Evolutionary conservation across 2,113 vertebrate genomes (phyloP).

Genomic region (Panthera uncia): DNA sequence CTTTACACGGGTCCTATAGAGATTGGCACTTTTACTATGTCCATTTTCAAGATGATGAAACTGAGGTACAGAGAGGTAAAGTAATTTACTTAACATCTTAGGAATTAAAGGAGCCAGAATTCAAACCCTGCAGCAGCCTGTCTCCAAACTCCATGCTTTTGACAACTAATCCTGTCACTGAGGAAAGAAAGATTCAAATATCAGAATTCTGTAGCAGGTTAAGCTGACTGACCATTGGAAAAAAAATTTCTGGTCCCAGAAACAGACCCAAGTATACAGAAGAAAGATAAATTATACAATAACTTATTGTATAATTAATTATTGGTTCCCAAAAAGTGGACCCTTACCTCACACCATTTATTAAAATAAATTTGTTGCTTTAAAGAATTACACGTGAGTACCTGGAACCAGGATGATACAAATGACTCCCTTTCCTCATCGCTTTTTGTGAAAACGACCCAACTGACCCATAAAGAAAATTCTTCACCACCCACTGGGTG

Average conservation of each 20-base stretch:
- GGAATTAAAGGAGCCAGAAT: constrained; percentile 19
- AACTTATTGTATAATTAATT: neutral
- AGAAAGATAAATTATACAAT: neutral
- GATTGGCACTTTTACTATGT: neutral
- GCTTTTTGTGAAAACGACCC: neutral
- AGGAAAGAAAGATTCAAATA: neutral
- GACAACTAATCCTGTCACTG: neutral
- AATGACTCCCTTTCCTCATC: neutral
- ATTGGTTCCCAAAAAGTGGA: neutral
- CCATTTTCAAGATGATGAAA: constrained; percentile 6
- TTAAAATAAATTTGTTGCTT: constrained; percentile 20
- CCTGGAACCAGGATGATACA: neutral
- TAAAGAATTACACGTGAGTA: neutral
- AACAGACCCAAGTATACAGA: neutral
- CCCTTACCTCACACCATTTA: neutral
- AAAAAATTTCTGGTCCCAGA: neutral
- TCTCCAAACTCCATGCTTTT: neutral
- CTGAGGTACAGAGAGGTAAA: neutral
- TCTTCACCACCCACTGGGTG: neutral
- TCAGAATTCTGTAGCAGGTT: neutral
- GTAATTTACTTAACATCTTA: neutral
- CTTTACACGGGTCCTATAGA: neutral
- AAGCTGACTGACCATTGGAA: neutral
- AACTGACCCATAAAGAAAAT: neutral
- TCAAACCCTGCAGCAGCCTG: neutral